A percentile compares a stretch with the other conserved stretches of the same genome.
Conservation (phyloP, 2,888 invertebrate genomes). For the Cosmopolites sordidus region DNA sequence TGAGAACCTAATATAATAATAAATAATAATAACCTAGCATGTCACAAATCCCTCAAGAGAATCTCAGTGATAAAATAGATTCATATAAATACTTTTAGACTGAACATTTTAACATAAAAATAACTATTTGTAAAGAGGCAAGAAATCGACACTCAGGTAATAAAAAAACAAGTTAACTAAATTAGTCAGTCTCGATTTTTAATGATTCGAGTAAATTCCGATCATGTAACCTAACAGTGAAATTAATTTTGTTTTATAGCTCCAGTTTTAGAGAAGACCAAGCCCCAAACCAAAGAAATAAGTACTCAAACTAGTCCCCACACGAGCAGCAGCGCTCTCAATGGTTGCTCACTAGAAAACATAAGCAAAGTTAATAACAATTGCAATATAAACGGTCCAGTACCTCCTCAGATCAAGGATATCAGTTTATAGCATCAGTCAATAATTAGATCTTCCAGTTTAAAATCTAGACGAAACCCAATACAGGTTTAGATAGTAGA, state of each 20-base stretch:
- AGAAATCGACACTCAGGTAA: no score
- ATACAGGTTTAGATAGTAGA: conserved; percentile 41
- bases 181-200: no score
- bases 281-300: conserved; percentile 41
- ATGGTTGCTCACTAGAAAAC: conserved; percentile 37
- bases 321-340: conserved; percentile 33
- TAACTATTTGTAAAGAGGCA: no score
- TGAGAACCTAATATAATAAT: no score
- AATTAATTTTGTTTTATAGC: background rate
- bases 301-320: conserved; percentile 45
- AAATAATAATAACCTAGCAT: no score
- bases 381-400: conserved; percentile 45
- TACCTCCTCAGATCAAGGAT: conserved; percentile 42
- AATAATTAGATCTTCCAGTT: conserved; percentile 41
- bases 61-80: no score
- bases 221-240: no score
- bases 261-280: conserved; percentile 29
- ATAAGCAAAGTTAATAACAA: conserved; percentile 45
- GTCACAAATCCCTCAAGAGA: no score
- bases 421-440: conserved; percentile 45
- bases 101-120: no score
- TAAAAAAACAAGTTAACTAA: no score
- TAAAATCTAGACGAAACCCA: conserved; percentile 43
- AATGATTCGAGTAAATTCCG: no score
- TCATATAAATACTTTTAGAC: no score